Evolutionary conservation across 2,113 vertebrate species (phyloP), one percentile per base, ranked within the genome.

Genomic region (Galemys pyrenaicus): DNA sequence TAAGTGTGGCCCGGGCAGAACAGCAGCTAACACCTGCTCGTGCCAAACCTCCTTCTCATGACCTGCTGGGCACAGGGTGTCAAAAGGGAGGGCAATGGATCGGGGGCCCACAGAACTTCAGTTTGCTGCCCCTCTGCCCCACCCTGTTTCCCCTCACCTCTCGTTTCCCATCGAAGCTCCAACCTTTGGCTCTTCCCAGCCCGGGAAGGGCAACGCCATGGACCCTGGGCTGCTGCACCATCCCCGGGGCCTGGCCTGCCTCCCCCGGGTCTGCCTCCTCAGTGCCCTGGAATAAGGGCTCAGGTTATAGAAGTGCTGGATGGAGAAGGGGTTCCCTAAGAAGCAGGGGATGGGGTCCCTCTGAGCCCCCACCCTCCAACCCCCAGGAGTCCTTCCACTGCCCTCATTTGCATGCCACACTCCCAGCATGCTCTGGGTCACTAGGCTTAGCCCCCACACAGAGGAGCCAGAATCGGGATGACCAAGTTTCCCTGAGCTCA

Each of bases 131-230:
- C 58, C 41, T 22, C 54, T 56, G 11, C 35, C 24, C 22, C 22
- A 24, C 68, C 22, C 68, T 8, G 3, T 71, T 4, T 78, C 89
- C 84, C 32, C 97, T 98, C 85, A 98, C 97, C 97, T 98, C 98
- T 95, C 35, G 88, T 95, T 97, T 97, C 44, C 96, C 97, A 4
- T 98, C 97, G 79, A 98, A 96, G 82, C 96, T 98, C 98, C 97
- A 98, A 54, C 96, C 97, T 68, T 98, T 98, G 44, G 97, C 92
- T 83, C 97, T 96, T 64, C 97, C 98, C 95, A 97, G 91, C 30
- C 97, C 98, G 28, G 97, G 97, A 74, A 98, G 95, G 19, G 97
- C 96, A 56, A 98, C 92, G 0, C 97, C 96, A 0, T 97, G 97
- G 44, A 96, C 87, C 24, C 96, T 87, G 3, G 96, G 95, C 70